phyloP scores from a whole-genome alignment of 2,113 vertebrate species.

The Xiphophorus couchianus region DNA sequence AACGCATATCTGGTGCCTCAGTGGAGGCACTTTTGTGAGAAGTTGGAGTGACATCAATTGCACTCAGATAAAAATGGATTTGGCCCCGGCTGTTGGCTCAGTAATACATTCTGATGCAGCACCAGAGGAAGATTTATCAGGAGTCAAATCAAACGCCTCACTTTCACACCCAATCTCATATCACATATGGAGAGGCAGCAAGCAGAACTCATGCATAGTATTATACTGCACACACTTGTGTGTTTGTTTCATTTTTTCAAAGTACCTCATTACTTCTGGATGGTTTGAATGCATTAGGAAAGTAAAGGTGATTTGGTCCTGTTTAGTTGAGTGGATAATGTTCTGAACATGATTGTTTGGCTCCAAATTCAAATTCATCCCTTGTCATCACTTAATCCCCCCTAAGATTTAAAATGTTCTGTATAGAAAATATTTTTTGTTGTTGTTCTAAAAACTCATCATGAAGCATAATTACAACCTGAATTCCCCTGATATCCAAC shows the following conservation, averaged over 20 bases:
- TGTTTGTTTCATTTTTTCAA: slow-evolving; percentile 49
- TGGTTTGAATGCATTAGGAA: slow-evolving; percentile 39
- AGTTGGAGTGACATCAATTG: slow-evolving; percentile 70
- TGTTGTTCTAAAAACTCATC: neutral
- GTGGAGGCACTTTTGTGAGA: slow-evolving; percentile 53
- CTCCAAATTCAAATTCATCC: slow-evolving; percentile 17
- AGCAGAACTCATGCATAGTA: slow-evolving; percentile 64
- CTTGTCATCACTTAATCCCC: too few species aligned
- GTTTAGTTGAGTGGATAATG: slow-evolving; percentile 43
- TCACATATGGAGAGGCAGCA: slow-evolving; percentile 43
- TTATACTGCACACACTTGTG: slow-evolving; percentile 44
- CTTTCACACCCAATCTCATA: slow-evolving; percentile 70
- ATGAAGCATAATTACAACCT: neutral
- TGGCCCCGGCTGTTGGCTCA: slow-evolving; percentile 61
- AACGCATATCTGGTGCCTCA: slow-evolving; percentile 52
- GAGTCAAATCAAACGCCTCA: slow-evolving; percentile 68
- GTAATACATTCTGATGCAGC: slow-evolving; percentile 65
- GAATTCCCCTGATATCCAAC: neutral
- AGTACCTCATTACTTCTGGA: slow-evolving; percentile 60
- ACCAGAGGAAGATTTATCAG: slow-evolving; percentile 68
- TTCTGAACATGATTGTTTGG: slow-evolving; percentile 2
- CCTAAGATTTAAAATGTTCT: neutral
- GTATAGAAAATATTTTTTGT: neutral
- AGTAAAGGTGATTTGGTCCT: slow-evolving; percentile 38
- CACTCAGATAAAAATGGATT: slow-evolving; percentile 72